These are phyloP conservation scores for Syngnathoides biaculeatus DNA, from an alignment of 2,113 vertebrate genomes.

Conservation along the genomic window DNA sequence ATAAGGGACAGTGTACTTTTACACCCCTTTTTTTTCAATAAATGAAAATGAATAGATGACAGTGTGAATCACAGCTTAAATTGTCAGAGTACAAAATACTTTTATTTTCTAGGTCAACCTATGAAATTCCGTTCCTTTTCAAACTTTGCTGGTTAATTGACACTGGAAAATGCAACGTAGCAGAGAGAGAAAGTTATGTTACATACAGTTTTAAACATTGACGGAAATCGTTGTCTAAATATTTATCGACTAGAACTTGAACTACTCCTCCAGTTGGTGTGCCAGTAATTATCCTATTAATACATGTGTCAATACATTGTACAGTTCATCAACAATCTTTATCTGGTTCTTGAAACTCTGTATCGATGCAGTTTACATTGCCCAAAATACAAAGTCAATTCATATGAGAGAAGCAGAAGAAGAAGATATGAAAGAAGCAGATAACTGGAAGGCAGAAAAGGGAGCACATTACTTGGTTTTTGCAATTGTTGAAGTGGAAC, in stretches of 20 bases:
- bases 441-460: not conserved
- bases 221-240: not conserved
- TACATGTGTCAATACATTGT: not conserved
- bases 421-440: conserved; percentile 12
- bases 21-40: not conserved
- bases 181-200: not conserved
- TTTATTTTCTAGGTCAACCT: conserved; percentile 25
- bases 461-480: conserved; percentile 12
- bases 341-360: not conserved
- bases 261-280: not conserved
- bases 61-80: not conserved
- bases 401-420: too few species aligned
- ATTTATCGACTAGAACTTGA: conserved; percentile 3
- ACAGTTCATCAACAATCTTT: too few species aligned
- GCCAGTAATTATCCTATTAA: not conserved
- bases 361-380: not conserved
- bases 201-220: not conserved
- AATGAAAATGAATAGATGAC: not conserved
- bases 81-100: not conserved
- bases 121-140: not conserved
- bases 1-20: too few species aligned
- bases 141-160: not conserved
- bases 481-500: conserved; percentile 37
- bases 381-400: not conserved
- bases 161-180: not conserved